phyloP scores from a whole-genome alignment of 2,113 vertebrate species.

The Tetraodon nigroviridis region DNA sequence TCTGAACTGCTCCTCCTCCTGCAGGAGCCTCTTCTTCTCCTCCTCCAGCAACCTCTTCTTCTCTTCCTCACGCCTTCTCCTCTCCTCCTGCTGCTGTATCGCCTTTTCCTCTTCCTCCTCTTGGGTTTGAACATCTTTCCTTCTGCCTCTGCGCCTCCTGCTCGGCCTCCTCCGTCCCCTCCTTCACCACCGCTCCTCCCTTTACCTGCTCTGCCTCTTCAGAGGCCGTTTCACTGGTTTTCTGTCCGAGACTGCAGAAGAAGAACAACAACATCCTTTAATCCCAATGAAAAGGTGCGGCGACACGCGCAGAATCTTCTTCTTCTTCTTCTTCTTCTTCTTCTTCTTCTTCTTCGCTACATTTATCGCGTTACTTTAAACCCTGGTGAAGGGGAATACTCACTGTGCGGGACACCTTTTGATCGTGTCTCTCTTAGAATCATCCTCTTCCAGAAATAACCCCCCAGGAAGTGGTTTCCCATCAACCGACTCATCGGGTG shows the following conservation, averaged over 20 bases:
- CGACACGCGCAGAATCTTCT: too few relatives aligned
- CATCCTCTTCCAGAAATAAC: constrained; percentile 58
- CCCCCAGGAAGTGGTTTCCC: constrained; percentile 36
- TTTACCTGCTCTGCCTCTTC: constrained; percentile 38
- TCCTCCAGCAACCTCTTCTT: constrained; percentile 50
- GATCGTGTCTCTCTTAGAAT: constrained; percentile 61
- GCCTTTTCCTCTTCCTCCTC: constrained; percentile 37
- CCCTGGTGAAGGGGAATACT: constrained; percentile 44
- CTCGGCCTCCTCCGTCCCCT: constrained; percentile 15
- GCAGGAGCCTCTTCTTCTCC: constrained; percentile 53
- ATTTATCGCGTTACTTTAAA: too few relatives aligned
- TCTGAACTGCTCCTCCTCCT: constrained; percentile 42
- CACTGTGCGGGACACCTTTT: constrained; percentile 61
- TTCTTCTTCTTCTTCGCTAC: too few relatives aligned
- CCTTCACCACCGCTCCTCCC: constrained; percentile 15
- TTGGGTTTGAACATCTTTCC: constrained; percentile 21
- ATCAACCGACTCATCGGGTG: constrained; percentile 41
- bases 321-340: too few relatives aligned
- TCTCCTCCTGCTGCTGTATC: constrained; percentile 21
- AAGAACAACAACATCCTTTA: constrained; percentile 50
- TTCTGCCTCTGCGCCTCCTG: constrained; percentile 30
- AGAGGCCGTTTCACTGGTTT: constrained; percentile 38
- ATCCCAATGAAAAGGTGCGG: constrained; percentile 8
- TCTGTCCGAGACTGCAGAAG: constrained; percentile 64
- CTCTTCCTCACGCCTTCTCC: constrained; percentile 45